These are phyloP conservation scores for Scaptomyza graminum DNA, from an alignment of 1,140 invertebrate species.

Conservation along the genomic window DNA sequence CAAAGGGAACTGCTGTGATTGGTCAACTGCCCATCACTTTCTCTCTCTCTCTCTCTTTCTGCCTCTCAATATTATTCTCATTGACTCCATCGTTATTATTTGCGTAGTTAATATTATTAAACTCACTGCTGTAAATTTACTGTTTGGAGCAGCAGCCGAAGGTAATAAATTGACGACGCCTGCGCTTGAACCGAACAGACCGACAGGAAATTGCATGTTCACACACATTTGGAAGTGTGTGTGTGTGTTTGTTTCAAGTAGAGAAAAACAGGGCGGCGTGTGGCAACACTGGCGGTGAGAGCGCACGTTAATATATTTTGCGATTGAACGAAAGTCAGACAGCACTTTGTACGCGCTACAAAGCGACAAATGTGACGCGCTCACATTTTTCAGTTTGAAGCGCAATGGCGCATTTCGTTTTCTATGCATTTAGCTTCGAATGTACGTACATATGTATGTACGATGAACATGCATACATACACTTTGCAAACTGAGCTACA, in stretches of 20 bases:
- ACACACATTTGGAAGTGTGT: constrained; percentile 7
- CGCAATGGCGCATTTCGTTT: constrained; percentile 37
- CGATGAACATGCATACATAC: constrained; percentile 1
- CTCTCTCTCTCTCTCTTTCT: background rate
- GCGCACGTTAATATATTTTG: constrained; percentile 13
- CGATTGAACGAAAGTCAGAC: constrained; percentile 25
- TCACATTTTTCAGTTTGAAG: constrained; percentile 19
- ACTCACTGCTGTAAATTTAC: constrained; percentile 19
- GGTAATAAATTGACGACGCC: constrained; percentile 15
- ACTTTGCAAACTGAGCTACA: constrained; percentile 18
- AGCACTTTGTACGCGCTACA: constrained; percentile 31
- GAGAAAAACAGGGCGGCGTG: constrained; percentile 23
- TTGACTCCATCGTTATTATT: background rate
- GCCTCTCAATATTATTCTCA: too few relatives aligned
- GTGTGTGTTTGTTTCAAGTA: constrained; percentile 1
- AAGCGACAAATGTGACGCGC: constrained; percentile 42
- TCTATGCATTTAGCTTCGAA: constrained; percentile 26
- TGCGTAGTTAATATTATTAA: background rate
- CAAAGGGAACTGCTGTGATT: constrained; percentile 19
- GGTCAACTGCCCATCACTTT: constrained; percentile 1
- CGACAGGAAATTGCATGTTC: constrained; percentile 26
- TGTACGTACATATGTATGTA: background rate
- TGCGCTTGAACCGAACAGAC: constrained; percentile 18
- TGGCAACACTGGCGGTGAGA: constrained; percentile 43
- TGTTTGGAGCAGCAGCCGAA: background rate